Percentiles rank a stretch among this genome's conserved stretches.
phyloP scores from a whole-genome alignment of 35 echinoderm and acorn worm genomes.

The Eucidaris tribuloides region DNA sequence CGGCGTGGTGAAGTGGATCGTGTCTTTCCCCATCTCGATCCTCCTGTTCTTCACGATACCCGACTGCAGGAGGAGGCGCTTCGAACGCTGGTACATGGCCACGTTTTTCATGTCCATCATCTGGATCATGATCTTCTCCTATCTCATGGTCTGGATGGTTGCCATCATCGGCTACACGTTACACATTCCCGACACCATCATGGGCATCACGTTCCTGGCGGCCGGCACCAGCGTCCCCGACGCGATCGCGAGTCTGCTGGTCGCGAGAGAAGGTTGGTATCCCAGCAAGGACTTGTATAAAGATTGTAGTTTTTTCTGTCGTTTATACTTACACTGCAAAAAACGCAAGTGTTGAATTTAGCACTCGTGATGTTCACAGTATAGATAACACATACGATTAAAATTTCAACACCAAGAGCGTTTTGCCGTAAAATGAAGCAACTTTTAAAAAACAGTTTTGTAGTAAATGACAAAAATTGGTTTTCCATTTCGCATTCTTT shows the following conservation, averaged over 20 bases:
- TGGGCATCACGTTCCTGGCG: slow-evolving; percentile 92
- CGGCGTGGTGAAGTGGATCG: slow-evolving; percentile 88
- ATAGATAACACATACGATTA: neutral
- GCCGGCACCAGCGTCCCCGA: slow-evolving; percentile 97
- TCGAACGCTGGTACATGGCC: slow-evolving; percentile 82
- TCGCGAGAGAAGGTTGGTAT: slow-evolving; percentile 91
- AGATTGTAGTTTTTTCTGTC: neutral
- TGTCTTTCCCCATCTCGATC: slow-evolving; percentile 57
- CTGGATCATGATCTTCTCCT: slow-evolving; percentile 93
- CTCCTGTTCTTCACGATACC: slow-evolving; percentile 82
- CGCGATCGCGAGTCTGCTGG: slow-evolving; percentile 96
- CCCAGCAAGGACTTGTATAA: too few species aligned
- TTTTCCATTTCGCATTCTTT: too few species aligned
- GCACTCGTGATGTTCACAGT: neutral
- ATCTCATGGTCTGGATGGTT: slow-evolving; percentile 99
- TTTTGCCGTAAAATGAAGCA: neutral
- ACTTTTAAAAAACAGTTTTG: neutral
- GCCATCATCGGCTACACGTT: slow-evolving; percentile 87
- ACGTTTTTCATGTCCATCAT: slow-evolving; percentile 78
- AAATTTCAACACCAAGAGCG: neutral
- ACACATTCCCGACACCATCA: slow-evolving; percentile 90
- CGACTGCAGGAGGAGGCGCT: slow-evolving; percentile 87
- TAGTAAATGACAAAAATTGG: neutral
- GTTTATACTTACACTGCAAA: neutral
- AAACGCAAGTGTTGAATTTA: neutral